phyloP scores from a whole-genome alignment of 2,113 vertebrate genomes.

The Gyps fulvus region DNA sequence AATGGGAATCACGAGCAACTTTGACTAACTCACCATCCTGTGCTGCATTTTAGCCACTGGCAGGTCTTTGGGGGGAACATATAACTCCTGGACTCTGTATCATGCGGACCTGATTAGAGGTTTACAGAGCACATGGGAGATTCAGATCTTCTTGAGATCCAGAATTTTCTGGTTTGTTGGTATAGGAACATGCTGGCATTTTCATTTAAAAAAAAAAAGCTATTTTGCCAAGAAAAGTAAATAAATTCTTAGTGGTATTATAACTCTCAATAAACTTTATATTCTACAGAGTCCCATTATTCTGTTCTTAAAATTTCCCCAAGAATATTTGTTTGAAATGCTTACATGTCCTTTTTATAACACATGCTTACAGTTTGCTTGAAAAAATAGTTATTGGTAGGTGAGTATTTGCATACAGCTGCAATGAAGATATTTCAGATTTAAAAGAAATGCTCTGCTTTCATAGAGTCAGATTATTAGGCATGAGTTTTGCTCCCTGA shows the following conservation, averaged over 20 bases:
- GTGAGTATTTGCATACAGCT: background rate
- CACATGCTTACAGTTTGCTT: background rate
- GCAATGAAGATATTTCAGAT: background rate
- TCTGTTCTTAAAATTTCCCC: background rate
- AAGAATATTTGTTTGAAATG: background rate
- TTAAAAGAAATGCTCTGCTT: background rate
- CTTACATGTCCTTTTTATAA: background rate
- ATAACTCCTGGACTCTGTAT: background rate
- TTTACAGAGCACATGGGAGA: background rate
- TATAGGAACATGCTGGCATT: background rate
- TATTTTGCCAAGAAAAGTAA: background rate
- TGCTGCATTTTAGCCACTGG: background rate
- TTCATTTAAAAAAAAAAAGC: background rate
- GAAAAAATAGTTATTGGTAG: background rate
- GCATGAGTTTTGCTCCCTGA: background rate
- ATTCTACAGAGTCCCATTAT: background rate
- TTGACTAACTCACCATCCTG: background rate
- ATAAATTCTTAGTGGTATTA: background rate
- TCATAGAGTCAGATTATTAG: background rate
- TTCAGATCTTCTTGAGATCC: background rate
- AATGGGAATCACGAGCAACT: background rate
- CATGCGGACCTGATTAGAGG: background rate
- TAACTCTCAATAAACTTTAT: background rate
- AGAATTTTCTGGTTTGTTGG: background rate
- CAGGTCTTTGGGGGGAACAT: background rate